A percentile compares a stretch with the other conserved stretches of the same genome.
phyloP scores from a whole-genome alignment of 2,888 invertebrate species.

The Plagodis dolabraria region DNA sequence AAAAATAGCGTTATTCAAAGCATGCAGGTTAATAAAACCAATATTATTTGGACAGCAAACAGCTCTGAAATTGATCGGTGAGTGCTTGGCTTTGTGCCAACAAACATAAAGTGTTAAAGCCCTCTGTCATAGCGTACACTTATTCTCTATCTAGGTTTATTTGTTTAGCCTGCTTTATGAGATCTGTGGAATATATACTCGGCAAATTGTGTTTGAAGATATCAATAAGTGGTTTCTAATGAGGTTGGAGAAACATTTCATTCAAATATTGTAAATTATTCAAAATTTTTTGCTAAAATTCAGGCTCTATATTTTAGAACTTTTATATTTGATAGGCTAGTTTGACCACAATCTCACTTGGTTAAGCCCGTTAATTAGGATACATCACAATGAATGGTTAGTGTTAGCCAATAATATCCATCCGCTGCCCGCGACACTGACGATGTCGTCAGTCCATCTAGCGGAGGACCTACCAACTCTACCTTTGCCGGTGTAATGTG shows the following conservation, averaged over 20 bases:
- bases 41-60: slow-evolving; percentile 41
- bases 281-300: no score
- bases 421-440: no score
- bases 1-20: slow-evolving; percentile 30
- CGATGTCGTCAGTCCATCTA: no score
- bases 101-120: slow-evolving; percentile 39
- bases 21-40: slow-evolving; percentile 36
- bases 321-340: no score
- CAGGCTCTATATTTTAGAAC: no score
- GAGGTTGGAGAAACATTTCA: slow-evolving; percentile 5
- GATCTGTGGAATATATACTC: slow-evolving; percentile 15
- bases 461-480: no score
- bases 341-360: no score
- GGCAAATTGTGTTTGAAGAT: slow-evolving; percentile 11
- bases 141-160: slow-evolving; percentile 35
- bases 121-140: slow-evolving; percentile 39
- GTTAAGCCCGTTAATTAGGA: no score
- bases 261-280: no score
- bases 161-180: slow-evolving; percentile 35
- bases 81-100: slow-evolving; percentile 49
- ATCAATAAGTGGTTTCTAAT: slow-evolving; percentile 19
- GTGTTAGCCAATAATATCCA: no score
- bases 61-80: slow-evolving; percentile 42
- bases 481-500: no score
- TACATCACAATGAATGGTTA: no score